phyloP scores from a whole-genome alignment of 2,113 vertebrate genomes.

The Platichthys flesus region DNA sequence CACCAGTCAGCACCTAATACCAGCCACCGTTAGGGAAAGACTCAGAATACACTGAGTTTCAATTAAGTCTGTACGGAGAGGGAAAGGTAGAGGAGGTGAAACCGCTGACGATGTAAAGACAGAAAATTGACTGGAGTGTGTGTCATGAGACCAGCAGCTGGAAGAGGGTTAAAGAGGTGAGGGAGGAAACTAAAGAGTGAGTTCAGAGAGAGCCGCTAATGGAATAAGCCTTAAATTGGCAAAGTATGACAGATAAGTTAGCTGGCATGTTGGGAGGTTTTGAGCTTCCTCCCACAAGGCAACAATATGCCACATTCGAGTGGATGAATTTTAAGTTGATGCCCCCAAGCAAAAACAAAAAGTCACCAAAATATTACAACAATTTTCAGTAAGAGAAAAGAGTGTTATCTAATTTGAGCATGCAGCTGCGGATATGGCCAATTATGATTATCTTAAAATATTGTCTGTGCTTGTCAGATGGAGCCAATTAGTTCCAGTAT shows the following conservation, averaged over 20 bases:
- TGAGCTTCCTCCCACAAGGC: slow-evolving; percentile 39
- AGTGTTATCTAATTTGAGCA: too few species aligned
- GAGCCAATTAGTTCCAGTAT: too few species aligned
- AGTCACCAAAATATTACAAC: not conserved
- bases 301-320: slow-evolving; percentile 8
- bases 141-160: slow-evolving; percentile 10
- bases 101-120: not conserved
- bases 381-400: not conserved
- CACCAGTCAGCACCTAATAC: not conserved
- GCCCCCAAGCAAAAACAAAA: not conserved
- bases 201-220: slow-evolving; percentile 41
- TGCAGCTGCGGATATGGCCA: not conserved
- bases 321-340: not conserved
- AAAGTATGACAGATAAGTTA: slow-evolving; percentile 38
- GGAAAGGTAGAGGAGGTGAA: not conserved
- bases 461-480: too few species aligned
- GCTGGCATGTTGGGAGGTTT: not conserved
- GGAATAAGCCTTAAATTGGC: slow-evolving; percentile 52
- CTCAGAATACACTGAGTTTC: slow-evolving; percentile 18
- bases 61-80: slow-evolving; percentile 20
- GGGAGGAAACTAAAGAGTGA: slow-evolving; percentile 1
- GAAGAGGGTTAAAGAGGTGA: slow-evolving; percentile 4
- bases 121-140: slow-evolving; percentile 7
- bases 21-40: slow-evolving; percentile 1
- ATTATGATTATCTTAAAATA: too few species aligned